Evolutionary conservation across 2,797 vertebrate genomes (phyloP).

Genomic region (Phataginus tricuspis): DNA sequence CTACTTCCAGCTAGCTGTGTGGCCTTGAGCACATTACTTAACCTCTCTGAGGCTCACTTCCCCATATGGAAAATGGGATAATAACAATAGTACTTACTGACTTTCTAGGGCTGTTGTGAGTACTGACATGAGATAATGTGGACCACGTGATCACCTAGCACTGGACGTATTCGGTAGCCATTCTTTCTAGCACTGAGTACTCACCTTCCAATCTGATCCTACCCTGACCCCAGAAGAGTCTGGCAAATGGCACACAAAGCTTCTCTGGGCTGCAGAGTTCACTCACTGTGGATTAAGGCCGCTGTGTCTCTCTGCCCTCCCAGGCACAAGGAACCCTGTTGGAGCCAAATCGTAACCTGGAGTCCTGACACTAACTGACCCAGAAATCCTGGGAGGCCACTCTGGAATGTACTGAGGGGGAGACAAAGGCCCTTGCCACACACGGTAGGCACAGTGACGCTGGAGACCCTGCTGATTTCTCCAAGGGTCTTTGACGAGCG

Average conservation of each 20-base stretch:
- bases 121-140: background rate
- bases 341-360: background rate
- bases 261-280: background rate
- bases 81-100: background rate
- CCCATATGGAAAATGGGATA: background rate
- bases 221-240: background rate
- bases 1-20: background rate
- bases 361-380: background rate
- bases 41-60: constrained; percentile 14
- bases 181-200: background rate
- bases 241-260: background rate
- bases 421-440: background rate
- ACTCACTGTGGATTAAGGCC: background rate
- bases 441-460: too few species aligned
- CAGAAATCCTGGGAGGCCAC: background rate
- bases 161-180: background rate
- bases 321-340: background rate
- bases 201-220: background rate
- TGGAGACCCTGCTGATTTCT: too few species aligned
- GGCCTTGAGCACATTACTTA: background rate
- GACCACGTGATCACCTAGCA: background rate
- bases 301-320: background rate
- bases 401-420: background rate
- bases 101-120: background rate
- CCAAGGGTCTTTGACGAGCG: too few species aligned